Conservation (phyloP, 2,888 invertebrate species). For the Drosophila pseudotalamancana region DNA sequence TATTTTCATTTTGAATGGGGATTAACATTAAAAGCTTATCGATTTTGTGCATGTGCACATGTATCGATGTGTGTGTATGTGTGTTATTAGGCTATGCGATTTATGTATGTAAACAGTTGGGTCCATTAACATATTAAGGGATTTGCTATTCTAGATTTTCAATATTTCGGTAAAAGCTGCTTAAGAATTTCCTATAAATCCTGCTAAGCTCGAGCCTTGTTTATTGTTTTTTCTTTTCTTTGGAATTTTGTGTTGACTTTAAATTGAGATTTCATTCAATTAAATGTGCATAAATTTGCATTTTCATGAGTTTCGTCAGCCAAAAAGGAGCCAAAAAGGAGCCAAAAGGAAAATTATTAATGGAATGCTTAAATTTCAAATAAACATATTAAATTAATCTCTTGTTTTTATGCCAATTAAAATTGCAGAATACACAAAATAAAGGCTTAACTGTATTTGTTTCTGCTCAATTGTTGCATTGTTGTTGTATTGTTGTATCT, state of each 20-base stretch:
- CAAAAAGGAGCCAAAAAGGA: too few relatives aligned
- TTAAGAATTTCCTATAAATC: background rate
- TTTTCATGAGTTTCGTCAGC: constrained; percentile 38
- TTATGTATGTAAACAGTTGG: constrained; percentile 56
- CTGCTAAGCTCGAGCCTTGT: constrained; percentile 4
- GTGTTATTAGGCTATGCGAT: constrained; percentile 27
- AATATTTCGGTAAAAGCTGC: constrained; percentile 38
- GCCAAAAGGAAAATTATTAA: constrained; percentile 8
- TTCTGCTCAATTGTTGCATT: too few relatives aligned
- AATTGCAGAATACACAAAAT: too few relatives aligned
- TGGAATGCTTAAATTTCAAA: background rate
- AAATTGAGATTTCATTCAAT: constrained; percentile 53
- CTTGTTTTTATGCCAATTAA: too few relatives aligned
- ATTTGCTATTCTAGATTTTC: constrained; percentile 60
- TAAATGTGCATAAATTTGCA: constrained; percentile 64
- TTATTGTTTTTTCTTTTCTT: background rate
- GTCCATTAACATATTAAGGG: constrained; percentile 80
- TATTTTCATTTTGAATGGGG: too few relatives aligned
- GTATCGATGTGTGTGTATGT: background rate
- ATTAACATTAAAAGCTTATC: too few relatives aligned
- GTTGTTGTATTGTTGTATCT: too few relatives aligned
- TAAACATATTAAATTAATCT: too few relatives aligned
- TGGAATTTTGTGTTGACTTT: constrained; percentile 28
- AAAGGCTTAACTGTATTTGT: too few relatives aligned
- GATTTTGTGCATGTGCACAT: background rate